phyloP scores from a whole-genome alignment of 2,888 invertebrate genomes.

The Lithophane leautieri region DNA sequence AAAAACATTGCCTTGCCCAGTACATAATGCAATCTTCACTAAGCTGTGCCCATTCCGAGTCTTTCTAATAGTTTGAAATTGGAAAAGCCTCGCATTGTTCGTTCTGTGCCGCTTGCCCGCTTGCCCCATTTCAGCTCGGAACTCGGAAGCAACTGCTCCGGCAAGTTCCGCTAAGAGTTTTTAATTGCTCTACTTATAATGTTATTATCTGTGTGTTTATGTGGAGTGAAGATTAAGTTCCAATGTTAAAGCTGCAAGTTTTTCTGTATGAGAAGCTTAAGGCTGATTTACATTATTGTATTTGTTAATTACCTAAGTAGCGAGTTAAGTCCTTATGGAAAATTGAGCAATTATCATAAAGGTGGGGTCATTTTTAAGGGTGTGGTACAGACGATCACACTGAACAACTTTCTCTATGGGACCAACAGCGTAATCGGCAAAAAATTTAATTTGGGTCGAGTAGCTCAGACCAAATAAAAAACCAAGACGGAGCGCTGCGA shows the following conservation, averaged over 20 bases:
- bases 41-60: constrained; percentile 51
- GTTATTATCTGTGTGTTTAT: constrained; percentile 38
- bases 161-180: constrained; percentile 39
- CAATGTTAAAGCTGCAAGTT: background rate
- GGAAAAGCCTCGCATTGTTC: constrained; percentile 65
- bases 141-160: constrained; percentile 45
- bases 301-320: no score
- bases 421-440: no score
- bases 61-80: constrained; percentile 67
- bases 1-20: background rate
- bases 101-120: constrained; percentile 27
- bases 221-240: background rate
- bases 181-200: constrained; percentile 63
- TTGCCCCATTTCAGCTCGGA: constrained; percentile 51
- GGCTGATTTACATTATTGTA: background rate
- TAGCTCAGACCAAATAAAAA: no score
- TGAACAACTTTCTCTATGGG: no score
- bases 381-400: no score
- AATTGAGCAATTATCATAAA: no score
- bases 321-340: no score
- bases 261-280: background rate
- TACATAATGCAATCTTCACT: constrained; percentile 16
- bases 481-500: no score
- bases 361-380: no score
- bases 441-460: no score